These are phyloP conservation scores for Andricus quercusramuli DNA, from an alignment of 2,888 invertebrate genomes.

Conservation along the genomic window DNA sequence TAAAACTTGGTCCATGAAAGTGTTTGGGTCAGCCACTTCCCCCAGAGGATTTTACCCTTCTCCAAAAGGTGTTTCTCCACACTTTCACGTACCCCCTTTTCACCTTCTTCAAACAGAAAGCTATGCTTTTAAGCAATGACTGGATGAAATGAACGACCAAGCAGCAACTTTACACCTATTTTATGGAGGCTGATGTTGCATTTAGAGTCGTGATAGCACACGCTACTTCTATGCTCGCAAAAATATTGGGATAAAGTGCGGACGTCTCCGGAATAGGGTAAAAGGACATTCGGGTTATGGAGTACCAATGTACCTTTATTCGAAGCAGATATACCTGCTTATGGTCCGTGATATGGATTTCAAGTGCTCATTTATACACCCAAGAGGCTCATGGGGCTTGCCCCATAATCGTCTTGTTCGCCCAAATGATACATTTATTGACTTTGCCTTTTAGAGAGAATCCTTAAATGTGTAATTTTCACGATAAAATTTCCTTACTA, in stretches of 20 bases:
- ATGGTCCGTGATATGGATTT: slow-evolving; percentile 31
- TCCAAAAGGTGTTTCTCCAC: not conserved
- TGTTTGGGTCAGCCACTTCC: slow-evolving; percentile 2
- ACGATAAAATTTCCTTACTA: not conserved
- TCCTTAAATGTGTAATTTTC: not conserved
- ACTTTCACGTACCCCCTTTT: not conserved
- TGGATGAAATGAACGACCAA: slow-evolving; percentile 59
- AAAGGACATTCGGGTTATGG: slow-evolving; percentile 11
- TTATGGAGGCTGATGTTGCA: slow-evolving; percentile 72
- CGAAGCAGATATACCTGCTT: slow-evolving; percentile 14
- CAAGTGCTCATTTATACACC: slow-evolving; percentile 22
- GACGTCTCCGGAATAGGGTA: slow-evolving; percentile 25
- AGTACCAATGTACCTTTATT: slow-evolving; percentile 20
- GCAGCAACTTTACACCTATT: slow-evolving; percentile 71
- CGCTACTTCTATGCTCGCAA: slow-evolving; percentile 54
- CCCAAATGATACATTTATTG: slow-evolving; percentile 21
- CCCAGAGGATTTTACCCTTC: not conserved
- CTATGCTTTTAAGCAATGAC: slow-evolving; percentile 21
- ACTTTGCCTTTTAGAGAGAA: not conserved
- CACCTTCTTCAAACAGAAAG: slow-evolving; percentile 21
- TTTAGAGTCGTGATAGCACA: slow-evolving; percentile 71
- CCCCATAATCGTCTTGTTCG: slow-evolving; percentile 13
- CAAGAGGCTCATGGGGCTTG: slow-evolving; percentile 5
- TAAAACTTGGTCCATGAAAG: slow-evolving; percentile 46
- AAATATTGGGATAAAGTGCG: slow-evolving; percentile 44